These are phyloP conservation scores for Forficula auricularia DNA, from an alignment of 1,140 invertebrate genomes.

Conservation along the genomic window DNA sequence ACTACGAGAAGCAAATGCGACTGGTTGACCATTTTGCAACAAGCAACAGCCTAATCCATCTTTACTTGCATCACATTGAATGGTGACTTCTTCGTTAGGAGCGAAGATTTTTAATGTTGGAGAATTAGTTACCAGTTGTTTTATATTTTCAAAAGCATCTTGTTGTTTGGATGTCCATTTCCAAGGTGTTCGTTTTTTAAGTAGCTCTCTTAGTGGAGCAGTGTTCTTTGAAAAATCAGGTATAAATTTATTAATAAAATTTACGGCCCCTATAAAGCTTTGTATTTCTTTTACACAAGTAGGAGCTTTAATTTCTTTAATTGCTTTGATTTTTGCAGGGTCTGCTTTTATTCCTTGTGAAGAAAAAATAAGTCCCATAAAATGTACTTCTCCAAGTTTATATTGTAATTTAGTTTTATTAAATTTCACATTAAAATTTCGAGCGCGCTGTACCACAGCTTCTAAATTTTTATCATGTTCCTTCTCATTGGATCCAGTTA, in stretches of 20 bases:
- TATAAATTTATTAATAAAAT: conserved; percentile 21
- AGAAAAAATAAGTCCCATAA: conserved; percentile 22
- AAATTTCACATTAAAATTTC: conserved; percentile 19
- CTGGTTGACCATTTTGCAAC: conserved; percentile 17
- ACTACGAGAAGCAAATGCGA: conserved; percentile 21
- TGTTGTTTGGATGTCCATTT: conserved; percentile 16
- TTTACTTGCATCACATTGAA: conserved; percentile 20
- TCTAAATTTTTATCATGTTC: conserved; percentile 18
- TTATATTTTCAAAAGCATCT: conserved; percentile 15
- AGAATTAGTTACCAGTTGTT: conserved; percentile 13
- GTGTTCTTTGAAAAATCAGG: conserved; percentile 18
- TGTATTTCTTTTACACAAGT: conserved; percentile 13
- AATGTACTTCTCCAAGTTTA: conserved; percentile 20
- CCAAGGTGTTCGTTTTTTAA: conserved; percentile 13
- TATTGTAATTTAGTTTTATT: conserved; percentile 23
- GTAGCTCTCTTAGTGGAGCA: conserved; percentile 15
- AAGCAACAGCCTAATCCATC: conserved; percentile 20
- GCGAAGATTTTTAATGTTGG: conserved; percentile 19
- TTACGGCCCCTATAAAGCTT: conserved; percentile 19
- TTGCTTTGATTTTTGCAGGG: conserved; percentile 20
- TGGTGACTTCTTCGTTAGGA: conserved; percentile 10
- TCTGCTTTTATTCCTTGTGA: conserved; percentile 20
- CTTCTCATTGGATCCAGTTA: conserved; percentile 15
- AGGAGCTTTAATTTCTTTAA: conserved; percentile 18
- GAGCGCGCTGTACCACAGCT: conserved; percentile 17